These are phyloP conservation scores for Acridotheres tristis DNA, from an alignment of 2,797 vertebrate genomes.

Conservation along the genomic window DNA sequence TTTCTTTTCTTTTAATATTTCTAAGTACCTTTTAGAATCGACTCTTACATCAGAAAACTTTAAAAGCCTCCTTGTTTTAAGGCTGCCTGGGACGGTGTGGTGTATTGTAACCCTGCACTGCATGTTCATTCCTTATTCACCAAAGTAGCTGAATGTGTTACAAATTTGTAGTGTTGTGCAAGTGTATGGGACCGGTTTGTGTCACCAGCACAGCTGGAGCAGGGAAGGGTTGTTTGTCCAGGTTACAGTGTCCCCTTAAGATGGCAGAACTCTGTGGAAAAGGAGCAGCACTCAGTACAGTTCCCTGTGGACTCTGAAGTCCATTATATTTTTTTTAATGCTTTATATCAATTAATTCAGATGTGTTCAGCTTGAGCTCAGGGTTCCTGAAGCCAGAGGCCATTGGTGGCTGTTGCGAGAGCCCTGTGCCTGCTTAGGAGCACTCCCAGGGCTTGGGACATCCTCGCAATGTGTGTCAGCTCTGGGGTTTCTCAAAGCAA, in stretches of 20 bases:
- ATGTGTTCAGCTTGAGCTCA: fast-evolving
- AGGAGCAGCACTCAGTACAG: fast-evolving
- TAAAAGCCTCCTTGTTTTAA: not conserved
- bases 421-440: not conserved
- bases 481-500: not conserved
- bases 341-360: not conserved
- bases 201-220: fast-evolving
- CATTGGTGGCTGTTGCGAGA: fast-evolving
- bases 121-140: not conserved
- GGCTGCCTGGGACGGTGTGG: fast-evolving
- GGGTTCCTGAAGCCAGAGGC: not conserved
- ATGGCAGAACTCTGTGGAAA: not conserved
- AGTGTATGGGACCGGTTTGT: not conserved
- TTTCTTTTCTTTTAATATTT: not conserved
- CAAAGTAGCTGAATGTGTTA: not conserved
- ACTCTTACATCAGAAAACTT: not conserved
- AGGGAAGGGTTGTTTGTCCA: not conserved
- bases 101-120: fast-evolving
- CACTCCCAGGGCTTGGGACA: not conserved
- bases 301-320: not conserved
- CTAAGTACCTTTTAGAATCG: not conserved
- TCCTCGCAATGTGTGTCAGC: fast-evolving
- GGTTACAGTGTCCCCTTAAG: not conserved
- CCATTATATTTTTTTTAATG: not conserved
- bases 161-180: fast-evolving